Base-by-base conservation (phyloP, 1,140 invertebrate genomes). In the Episyrphus balteatus region DNA sequence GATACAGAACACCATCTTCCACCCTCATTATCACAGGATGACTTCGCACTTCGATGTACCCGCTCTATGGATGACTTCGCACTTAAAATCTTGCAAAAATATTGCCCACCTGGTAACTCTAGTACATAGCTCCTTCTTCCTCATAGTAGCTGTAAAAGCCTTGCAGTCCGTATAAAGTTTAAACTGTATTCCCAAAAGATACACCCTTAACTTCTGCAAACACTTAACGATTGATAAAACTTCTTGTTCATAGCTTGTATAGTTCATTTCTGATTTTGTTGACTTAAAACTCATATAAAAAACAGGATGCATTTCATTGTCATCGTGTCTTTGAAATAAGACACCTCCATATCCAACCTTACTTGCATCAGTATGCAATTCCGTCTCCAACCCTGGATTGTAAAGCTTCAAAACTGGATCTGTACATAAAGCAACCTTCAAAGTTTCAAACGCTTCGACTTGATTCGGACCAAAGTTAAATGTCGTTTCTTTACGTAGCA, bases 171-270 rank as follows among this genome's bases (percentile, higher is more conserved):
- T n/a, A n/a, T n/a, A n/a, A n/a, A n/a, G n/a, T n/a, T n/a, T n/a
- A n/a, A n/a, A n/a, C n/a, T n/a, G n/a, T n/a, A n/a, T n/a, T n/a
- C n/a, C n/a, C n/a, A n/a, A n/a, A n/a, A n/a, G n/a, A n/a, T n/a
- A n/a, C n/a, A n/a, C n/a, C n/a, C n/a, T n/a, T n/a, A 61, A 58
- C 32, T 59, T 58, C 19, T 50, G 49, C 8, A 62, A 34, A 11
- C 51, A 53, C 37, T 55, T 73, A 62, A 72, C 69, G 53, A 77
- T 57, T 0, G 60, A 58, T n/a, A 62, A 45, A 2, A 78, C 61
- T n/a, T n/a, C n/a, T n/a, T n/a, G n/a, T n/a, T n/a, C n/a, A n/a
- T n/a, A n/a, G n/a, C n/a, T n/a, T n/a, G 53, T 53, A 45, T 61
- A 70, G 17, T 55, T 55, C 9, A 44, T 45, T 51, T 70, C 62